Conservation (phyloP, 2,888 invertebrate genomes). For the Sericinus montela region DNA sequence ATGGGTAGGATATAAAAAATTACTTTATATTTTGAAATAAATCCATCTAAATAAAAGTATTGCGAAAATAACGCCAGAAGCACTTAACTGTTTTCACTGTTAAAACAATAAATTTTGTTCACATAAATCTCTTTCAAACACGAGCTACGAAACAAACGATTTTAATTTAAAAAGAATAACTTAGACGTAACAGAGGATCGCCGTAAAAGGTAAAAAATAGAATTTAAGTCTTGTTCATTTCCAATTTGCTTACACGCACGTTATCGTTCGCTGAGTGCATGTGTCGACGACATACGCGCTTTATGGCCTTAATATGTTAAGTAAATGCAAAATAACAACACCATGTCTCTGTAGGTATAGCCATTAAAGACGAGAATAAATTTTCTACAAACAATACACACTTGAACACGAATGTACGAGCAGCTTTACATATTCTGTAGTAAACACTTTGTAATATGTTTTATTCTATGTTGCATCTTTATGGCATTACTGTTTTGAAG, state of each 20-base stretch:
- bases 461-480: conserved; percentile 4
- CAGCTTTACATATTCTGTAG: conserved; percentile 7
- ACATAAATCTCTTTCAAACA: conserved; percentile 2
- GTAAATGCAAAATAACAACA: conserved; percentile 62
- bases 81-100: conserved; percentile 4
- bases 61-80: too few relatives aligned
- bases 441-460: conserved; percentile 8
- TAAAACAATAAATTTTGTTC: conserved; percentile 3
- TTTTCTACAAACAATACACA: conserved; percentile 27
- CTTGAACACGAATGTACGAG: conserved; percentile 16
- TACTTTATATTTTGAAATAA: too few relatives aligned
- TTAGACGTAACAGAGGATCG: neutral
- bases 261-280: conserved; percentile 35
- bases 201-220: neutral
- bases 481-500: conserved; percentile 6
- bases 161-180: neutral
- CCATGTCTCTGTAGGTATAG: conserved; percentile 34
- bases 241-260: conserved; percentile 27
- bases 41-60: too few relatives aligned
- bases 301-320: conserved; percentile 65
- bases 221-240: conserved; percentile 17
- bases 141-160: neutral
- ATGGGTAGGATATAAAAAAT: too few relatives aligned
- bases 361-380: conserved; percentile 41
- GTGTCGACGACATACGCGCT: conserved; percentile 49